Percentiles rank a stretch among this genome's conserved stretches.
phyloP scores from a whole-genome alignment of 2,113 vertebrate species.

The Passer domesticus region DNA sequence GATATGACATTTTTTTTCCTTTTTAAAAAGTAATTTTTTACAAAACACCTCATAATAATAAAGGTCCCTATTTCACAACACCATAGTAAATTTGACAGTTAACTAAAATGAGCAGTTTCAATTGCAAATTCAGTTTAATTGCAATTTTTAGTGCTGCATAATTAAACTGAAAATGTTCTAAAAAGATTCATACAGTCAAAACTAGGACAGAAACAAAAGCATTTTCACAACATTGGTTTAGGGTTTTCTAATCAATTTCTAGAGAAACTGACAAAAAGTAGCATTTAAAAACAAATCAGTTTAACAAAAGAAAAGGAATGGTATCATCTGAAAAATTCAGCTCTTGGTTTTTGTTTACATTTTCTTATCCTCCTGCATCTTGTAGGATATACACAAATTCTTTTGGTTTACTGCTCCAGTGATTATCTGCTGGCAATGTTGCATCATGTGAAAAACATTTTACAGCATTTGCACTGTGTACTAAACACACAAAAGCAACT shows the following conservation, averaged over 20 bases:
- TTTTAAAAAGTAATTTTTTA: slow-evolving; percentile 18
- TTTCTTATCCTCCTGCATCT: slow-evolving; percentile 47
- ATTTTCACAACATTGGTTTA: background rate
- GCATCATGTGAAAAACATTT: slow-evolving; percentile 53
- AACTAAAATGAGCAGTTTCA: slow-evolving; percentile 64
- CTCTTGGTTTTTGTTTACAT: slow-evolving; percentile 55
- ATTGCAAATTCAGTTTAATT: slow-evolving; percentile 70
- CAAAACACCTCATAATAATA: slow-evolving; percentile 51
- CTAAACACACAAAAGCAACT: slow-evolving; percentile 52
- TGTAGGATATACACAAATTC: slow-evolving; percentile 50
- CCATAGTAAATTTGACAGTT: slow-evolving; percentile 54
- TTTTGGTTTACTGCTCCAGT: slow-evolving; percentile 58
- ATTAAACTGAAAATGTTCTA: slow-evolving; percentile 61
- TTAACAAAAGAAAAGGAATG: slow-evolving; percentile 1
- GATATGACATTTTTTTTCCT: background rate
- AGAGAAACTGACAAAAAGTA: slow-evolving; percentile 17
- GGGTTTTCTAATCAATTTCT: slow-evolving; percentile 6
- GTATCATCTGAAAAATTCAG: slow-evolving; percentile 22
- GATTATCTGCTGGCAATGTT: slow-evolving; percentile 58
- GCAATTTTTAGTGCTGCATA: slow-evolving; percentile 66
- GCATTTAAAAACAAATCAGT: background rate
- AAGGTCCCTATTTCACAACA: slow-evolving; percentile 21
- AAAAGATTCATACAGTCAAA: slow-evolving; percentile 30
- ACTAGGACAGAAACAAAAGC: slow-evolving; percentile 36
- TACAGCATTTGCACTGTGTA: slow-evolving; percentile 28